Conservation (phyloP, 2,797 vertebrate genomes). For the Chaenodraco wilsoni region DNA sequence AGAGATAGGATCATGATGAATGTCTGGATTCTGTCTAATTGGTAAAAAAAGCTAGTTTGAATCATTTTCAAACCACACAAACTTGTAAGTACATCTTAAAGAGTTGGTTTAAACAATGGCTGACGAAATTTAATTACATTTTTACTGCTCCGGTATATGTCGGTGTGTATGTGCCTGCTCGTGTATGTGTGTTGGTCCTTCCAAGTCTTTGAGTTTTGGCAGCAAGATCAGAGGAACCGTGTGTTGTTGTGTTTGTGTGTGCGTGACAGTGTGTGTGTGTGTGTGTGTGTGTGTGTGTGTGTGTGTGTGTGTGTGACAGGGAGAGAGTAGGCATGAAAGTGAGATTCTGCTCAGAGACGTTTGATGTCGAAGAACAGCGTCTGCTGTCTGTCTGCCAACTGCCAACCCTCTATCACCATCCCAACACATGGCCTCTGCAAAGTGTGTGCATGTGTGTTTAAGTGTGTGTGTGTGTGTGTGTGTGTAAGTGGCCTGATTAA, state of each 20-base stretch:
- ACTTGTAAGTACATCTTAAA: conserved; percentile 53
- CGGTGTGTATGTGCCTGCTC: conserved; percentile 41
- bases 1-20: conserved; percentile 10
- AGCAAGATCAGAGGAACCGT: conserved; percentile 79
- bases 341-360: conserved; percentile 81
- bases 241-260: conserved; percentile 66
- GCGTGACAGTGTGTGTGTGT: conserved; percentile 27
- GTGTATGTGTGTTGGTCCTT: conserved; percentile 56
- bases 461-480: conserved; percentile 21
- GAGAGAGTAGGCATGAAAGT: conserved; percentile 80
- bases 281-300: conserved; percentile 29
- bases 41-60: conserved; percentile 23
- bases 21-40: conserved; percentile 24
- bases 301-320: conserved; percentile 39
- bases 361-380: conserved; percentile 85
- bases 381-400: conserved; percentile 85
- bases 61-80: conserved; percentile 55
- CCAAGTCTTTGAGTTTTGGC: conserved; percentile 78
- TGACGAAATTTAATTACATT: conserved; percentile 72
- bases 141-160: conserved; percentile 46
- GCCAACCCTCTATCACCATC: conserved; percentile 83
- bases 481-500: conserved; percentile 76
- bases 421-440: conserved; percentile 84
- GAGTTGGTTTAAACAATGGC: conserved; percentile 62
- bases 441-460: conserved; percentile 51